phyloP scores from a whole-genome alignment of 2,797 vertebrate genomes.

The Cynodonichthys magdalenae region DNA sequence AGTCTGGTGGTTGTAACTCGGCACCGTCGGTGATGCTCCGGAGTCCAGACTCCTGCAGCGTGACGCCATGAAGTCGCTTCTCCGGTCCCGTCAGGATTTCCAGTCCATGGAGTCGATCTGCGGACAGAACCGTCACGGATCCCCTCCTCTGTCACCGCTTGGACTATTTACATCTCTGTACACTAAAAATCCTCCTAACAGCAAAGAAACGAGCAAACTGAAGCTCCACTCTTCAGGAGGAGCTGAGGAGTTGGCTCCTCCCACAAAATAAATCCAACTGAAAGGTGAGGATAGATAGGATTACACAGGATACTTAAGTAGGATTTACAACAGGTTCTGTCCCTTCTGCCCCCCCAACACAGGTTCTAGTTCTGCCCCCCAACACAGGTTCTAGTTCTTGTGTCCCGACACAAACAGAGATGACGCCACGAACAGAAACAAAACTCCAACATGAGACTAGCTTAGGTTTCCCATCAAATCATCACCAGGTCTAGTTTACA shows the following conservation, averaged over 20 bases:
- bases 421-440: constrained; percentile 67
- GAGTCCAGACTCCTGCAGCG: constrained; percentile 65
- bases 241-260: no score
- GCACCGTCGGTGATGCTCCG: constrained; percentile 69
- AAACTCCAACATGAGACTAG: constrained; percentile 63
- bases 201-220: no score
- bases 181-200: constrained; percentile 72
- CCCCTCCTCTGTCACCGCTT: constrained; percentile 42
- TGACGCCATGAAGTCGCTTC: constrained; percentile 25
- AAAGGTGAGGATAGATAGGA: constrained; percentile 59
- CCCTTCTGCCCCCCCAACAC: constrained; percentile 29
- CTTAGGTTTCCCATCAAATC: constrained; percentile 77
- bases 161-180: constrained; percentile 84
- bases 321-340: constrained; percentile 62
- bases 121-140: constrained; percentile 40
- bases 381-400: constrained; percentile 40
- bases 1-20: constrained; percentile 57
- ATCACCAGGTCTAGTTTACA: constrained; percentile 79
- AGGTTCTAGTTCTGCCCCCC: no score
- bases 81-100: constrained; percentile 44
- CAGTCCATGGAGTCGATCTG: constrained; percentile 39
- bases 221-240: constrained; percentile 40
- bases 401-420: constrained; percentile 49
- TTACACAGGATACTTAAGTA: constrained; percentile 66
- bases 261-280: no score